Base-by-base conservation (phyloP, 2,888 invertebrate species). In the Metalampra italica region DNA sequence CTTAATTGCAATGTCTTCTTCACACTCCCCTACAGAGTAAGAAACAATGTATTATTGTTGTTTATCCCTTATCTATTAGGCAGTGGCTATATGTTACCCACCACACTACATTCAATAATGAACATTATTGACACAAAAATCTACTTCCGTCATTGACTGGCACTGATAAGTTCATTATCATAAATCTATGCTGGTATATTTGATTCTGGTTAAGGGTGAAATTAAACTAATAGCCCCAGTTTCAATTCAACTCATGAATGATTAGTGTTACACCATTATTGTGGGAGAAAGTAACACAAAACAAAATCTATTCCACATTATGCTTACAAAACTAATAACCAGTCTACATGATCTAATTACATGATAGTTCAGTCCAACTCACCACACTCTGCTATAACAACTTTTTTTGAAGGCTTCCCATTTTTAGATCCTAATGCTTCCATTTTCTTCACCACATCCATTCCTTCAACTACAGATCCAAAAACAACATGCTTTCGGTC, bases 401-500 rank as follows among this genome's bases (percentile, higher is more conserved):
- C 93, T 81, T 94, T 95, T 88, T 95, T 95, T 53, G 91, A 90
- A 56, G 97, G 94, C 79, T 96, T 96, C 57, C 97, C 98, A 66
- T 92, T 94, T 71, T 95, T 94, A 30, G 95, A 93, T 47, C 97
- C 97, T 60, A 92, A 90, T 30, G 91, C 90, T 84, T 96, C 96
- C 82, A 96, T 93, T 91, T 95, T 95, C 85, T 94, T 95, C 29
- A 98, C 96, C 58, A 97, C 92, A 72, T 98, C 97, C 93, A 97
- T 92, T 50, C 98, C 98, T 69, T 97, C 97, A 39, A 96, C 93
- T 43, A 98, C 96, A 61, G 93, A 87, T 45, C 98, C 98, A 81
- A 98, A 98, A 0, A 98, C 98, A 54, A 98, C 98, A 79, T 98
- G 98, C 83, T 96, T 96, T 73, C 93, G 94, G 72, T 98, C 97